Conservation (phyloP, 2,888 invertebrate genomes). For the Gryllus longicercus region DNA sequence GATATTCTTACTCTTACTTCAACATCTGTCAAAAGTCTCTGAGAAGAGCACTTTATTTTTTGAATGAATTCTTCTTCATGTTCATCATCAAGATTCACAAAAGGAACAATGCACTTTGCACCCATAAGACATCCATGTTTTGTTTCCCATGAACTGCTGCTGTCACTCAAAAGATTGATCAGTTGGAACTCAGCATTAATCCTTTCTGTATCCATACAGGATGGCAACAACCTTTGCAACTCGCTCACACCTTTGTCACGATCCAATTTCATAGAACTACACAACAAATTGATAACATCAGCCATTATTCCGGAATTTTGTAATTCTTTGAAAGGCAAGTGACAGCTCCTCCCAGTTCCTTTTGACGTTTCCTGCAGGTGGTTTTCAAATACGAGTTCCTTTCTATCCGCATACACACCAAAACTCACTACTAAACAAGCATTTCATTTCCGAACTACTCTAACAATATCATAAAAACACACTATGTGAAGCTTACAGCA, state of each 20-base stretch:
- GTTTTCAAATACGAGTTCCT: neutral
- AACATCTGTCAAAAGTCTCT: slow-evolving; percentile 45
- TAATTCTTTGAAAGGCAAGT: neutral
- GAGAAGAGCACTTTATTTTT: slow-evolving; percentile 41
- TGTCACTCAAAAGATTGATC: slow-evolving; percentile 36
- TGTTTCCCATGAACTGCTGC: slow-evolving; percentile 46
- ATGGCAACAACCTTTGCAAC: slow-evolving; percentile 37
- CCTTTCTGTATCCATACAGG: slow-evolving; percentile 36
- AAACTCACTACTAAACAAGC: too few relatives aligned
- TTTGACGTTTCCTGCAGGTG: neutral
- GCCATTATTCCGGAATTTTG: slow-evolving; percentile 30
- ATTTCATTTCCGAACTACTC: too few relatives aligned
- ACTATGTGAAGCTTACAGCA: neutral
- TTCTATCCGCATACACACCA: neutral
- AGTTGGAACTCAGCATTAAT: slow-evolving; percentile 37
- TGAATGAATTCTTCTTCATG: slow-evolving; percentile 38
- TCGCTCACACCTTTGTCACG: slow-evolving; percentile 40
- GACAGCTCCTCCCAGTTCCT: neutral
- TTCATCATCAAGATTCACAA: slow-evolving; percentile 40
- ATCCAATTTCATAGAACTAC: slow-evolving; percentile 40
- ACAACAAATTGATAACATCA: slow-evolving; percentile 37
- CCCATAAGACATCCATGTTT: slow-evolving; percentile 49
- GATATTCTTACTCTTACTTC: slow-evolving; percentile 50
- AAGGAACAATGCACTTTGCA: slow-evolving; percentile 43
- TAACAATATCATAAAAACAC: too few relatives aligned